These are phyloP conservation scores for Acanthaster planci DNA, from an alignment of 35 echinoderm and acorn worm genomes.

Conservation along the genomic window DNA sequence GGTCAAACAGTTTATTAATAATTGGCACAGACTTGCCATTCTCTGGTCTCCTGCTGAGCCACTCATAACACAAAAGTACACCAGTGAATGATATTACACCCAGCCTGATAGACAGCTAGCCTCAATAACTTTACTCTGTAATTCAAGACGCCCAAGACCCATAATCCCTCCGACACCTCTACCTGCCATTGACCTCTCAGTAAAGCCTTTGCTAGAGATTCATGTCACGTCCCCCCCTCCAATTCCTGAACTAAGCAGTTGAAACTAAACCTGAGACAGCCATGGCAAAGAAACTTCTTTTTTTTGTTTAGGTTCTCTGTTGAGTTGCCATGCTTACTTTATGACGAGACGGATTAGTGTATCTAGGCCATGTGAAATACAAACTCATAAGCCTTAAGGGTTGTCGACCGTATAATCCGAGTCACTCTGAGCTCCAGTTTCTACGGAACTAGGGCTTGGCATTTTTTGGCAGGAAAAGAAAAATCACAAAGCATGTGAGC, in stretches of 20 bases:
- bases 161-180: constrained; percentile 12
- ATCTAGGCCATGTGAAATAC: background rate
- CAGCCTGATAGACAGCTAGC: background rate
- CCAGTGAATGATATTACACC: constrained; percentile 8
- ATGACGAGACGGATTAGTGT: background rate
- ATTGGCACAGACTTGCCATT: background rate
- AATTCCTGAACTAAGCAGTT: background rate
- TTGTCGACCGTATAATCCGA: background rate
- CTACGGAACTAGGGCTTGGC: no score
- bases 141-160: background rate
- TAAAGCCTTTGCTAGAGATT: constrained; percentile 1
- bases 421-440: no score
- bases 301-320: background rate
- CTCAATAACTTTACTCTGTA: constrained; percentile 16
- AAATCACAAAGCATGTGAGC: no score
- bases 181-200: background rate
- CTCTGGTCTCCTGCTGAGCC: no score
- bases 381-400: background rate
- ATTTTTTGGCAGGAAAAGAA: no score
- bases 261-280: background rate
- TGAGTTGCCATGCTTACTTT: background rate
- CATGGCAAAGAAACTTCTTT: background rate
- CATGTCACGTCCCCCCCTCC: constrained; percentile 19
- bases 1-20: constrained; percentile 32
- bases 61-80: background rate